phyloP scores from a whole-genome alignment of 1,140 invertebrate genomes.

The Calephelis virginiensis region DNA sequence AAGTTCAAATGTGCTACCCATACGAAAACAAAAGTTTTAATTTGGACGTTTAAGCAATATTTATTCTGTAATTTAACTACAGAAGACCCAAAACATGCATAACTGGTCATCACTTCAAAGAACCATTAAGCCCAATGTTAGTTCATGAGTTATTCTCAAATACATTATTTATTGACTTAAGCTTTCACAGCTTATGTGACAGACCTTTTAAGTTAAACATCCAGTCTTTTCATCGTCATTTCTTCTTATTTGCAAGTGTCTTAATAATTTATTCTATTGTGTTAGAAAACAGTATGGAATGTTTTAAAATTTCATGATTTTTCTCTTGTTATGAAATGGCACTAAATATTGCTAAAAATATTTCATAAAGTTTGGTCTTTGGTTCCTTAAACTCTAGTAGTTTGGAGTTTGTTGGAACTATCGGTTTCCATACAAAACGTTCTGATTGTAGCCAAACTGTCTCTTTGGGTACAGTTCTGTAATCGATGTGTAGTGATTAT shows the following conservation, averaged over 20 bases:
- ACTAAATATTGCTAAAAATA: not conserved
- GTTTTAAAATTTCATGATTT: slow-evolving; percentile 7
- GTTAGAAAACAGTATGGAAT: not conserved
- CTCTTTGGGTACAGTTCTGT: not conserved
- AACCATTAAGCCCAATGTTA: slow-evolving; percentile 2
- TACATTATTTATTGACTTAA: slow-evolving; percentile 7
- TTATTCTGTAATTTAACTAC: not conserved
- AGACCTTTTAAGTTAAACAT: not conserved
- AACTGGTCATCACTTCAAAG: not conserved
- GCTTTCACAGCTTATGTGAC: not conserved
- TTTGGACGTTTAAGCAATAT: no score
- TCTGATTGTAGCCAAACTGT: slow-evolving; percentile 14
- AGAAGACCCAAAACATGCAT: not conserved
- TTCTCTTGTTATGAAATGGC: slow-evolving; percentile 4
- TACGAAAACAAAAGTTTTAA: no score
- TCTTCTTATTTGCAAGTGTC: not conserved
- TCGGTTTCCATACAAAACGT: slow-evolving; percentile 8
- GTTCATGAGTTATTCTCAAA: not conserved
- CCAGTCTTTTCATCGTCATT: not conserved
- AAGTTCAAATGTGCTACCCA: not conserved
- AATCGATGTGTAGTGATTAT: not conserved
- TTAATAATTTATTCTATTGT: not conserved
- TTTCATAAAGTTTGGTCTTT: not conserved
- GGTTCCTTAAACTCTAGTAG: slow-evolving; percentile 3
- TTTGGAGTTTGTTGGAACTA: not conserved